phyloP scores from a whole-genome alignment of 2,113 vertebrate genomes.

The Anarhynchus alexandrinus region DNA sequence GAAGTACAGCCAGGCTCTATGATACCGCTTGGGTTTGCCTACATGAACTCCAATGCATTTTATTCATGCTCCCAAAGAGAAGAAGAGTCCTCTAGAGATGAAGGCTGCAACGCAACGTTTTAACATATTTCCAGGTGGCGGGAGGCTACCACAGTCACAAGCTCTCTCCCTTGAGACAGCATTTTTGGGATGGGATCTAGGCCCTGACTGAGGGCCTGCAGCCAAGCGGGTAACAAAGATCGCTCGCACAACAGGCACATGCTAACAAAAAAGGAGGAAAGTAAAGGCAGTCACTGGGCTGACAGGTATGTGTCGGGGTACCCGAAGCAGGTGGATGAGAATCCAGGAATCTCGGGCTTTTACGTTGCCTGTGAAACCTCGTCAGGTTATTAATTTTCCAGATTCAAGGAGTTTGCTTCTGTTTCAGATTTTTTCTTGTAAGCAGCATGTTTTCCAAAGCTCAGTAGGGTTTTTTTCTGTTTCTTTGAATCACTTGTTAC shows the following conservation, averaged over 20 bases:
- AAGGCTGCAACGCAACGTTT: not conserved
- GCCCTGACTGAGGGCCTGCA: not conserved
- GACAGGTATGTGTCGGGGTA: not conserved
- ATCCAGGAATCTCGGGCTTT: not conserved
- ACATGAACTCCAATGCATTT: not conserved
- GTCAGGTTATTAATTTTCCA: not conserved
- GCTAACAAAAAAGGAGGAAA: not conserved
- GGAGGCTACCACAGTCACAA: not conserved
- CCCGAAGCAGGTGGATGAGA: not conserved
- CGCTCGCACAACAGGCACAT: not conserved
- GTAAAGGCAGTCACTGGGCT: not conserved
- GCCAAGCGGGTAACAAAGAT: not conserved
- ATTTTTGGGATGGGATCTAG: not conserved
- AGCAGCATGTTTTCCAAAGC: not conserved
- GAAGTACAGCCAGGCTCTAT: not conserved
- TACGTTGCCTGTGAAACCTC: not conserved
- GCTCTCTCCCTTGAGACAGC: not conserved
- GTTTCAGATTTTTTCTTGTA: not conserved
- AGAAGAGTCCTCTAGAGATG: not conserved
- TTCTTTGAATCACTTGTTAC: conserved; percentile 23
- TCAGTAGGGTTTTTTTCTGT: not conserved
- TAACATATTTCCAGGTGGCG: not conserved
- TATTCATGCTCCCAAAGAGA: not conserved
- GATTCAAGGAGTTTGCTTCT: not conserved
- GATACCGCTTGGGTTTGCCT: not conserved